A percentile compares a stretch with the other conserved stretches of the same genome.
Evolutionary conservation across 1,140 invertebrate species (phyloP).

Genomic region (Pectinophora gossypiella): DNA sequence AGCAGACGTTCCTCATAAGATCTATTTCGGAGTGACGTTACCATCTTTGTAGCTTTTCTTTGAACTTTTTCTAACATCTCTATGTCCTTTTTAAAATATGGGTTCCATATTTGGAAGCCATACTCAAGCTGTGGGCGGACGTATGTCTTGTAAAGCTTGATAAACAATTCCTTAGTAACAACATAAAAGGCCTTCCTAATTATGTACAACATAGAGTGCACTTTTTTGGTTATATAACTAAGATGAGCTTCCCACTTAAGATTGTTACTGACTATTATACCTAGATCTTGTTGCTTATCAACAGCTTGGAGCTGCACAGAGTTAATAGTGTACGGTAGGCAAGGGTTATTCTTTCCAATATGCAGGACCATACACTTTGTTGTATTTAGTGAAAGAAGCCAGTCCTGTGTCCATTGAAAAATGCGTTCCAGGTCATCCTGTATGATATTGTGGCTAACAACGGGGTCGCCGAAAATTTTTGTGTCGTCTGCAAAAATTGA

Average conservation of each 20-base stretch:
- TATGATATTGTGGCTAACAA: neutral
- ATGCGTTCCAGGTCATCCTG: neutral
- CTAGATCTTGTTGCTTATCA: neutral
- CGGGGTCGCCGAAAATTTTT: neutral
- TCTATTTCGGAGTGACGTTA: neutral
- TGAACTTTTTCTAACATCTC: neutral
- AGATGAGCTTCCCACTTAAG: neutral
- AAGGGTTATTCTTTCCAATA: neutral
- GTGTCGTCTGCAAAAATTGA: neutral
- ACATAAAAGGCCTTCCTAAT: neutral
- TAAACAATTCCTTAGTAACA: neutral
- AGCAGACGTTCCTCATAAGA: neutral
- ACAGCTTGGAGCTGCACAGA: neutral
- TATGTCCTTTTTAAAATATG: neutral
- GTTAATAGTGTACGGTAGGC: neutral
- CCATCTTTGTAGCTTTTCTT: neutral
- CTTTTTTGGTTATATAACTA: neutral
- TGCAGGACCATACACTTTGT: neutral
- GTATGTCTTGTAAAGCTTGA: neutral
- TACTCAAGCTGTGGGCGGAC: neutral
- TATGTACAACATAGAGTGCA: neutral
- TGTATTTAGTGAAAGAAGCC: neutral
- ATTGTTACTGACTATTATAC: neutral
- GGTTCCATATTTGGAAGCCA: neutral
- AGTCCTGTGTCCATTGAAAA: neutral